Evolutionary conservation across 2,888 invertebrate genomes (phyloP), one percentile per base, ranked within the genome.

Genomic region (Hirudinaria manillensis): DNA sequence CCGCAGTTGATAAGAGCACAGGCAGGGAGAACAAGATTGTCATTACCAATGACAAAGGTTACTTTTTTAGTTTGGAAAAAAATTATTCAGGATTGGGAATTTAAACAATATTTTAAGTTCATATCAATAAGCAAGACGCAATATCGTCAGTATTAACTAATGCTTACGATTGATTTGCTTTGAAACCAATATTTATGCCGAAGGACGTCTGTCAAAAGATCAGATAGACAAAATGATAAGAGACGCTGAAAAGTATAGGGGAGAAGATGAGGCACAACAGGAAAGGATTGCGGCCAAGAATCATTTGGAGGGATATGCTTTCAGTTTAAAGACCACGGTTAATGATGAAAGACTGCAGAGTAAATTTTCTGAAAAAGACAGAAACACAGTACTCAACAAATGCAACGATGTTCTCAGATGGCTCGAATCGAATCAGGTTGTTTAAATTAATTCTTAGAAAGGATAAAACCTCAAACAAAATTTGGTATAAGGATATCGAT

Each of bases 341-440:
- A 94, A 95, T 83, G 95, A 95, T 83, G 94, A 94, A 80, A 94
- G 94, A 85, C 88, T 94, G 79, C 94, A 94, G 88, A 91, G 90
- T 83, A 93, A 93, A 87, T 90, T 93, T 84, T 86, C 90, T 0
- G 92, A 70, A 80, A 85, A 90, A 0, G 93, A 94, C 85, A 91
- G 91, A 85, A 89, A 89, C 80, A 89, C 87, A 74, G 91, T 93
- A 81, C 84, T 91, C 83, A 91, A 92, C 82, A 92, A 92, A 84
- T 92, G 92, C 87, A 92, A 92, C 81, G 92, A 93, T 83, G 74
- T 92, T 77, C 91, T 94, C 85, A 90, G 91, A 72, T 89, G 89
- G 89, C 80, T 89, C 76, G 88, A 89, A 75, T 80, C 82, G 53
- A 89, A 89, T 80, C 86, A 87, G 80, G 78, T 78, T 36, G 2